Base-by-base conservation (phyloP, 2,888 invertebrate genomes). In the Diadegma fenestrale region DNA sequence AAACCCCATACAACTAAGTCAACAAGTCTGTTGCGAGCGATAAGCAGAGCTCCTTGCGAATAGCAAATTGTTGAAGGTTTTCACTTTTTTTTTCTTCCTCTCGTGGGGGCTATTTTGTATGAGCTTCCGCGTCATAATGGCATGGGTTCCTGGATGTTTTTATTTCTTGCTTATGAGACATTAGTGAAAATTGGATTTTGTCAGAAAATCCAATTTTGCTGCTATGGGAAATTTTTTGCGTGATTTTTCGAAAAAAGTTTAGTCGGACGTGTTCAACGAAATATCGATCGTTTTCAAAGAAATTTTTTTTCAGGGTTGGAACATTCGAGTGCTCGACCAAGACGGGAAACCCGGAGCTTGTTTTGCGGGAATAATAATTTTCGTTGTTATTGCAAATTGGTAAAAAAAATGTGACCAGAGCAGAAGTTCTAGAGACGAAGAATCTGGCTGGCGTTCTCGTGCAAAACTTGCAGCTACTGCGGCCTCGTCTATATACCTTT, bases 381-480 rank as follows among this genome's bases (percentile, higher is more conserved):
- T 63, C 58, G 48, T 58, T 78, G 37, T 22, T 54, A 64, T 17
- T 61, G 54, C 14, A 41, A 69, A 45, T 64, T 64, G 78, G 75
- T 69, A 30, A 85, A 82, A 61, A 37, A 84, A 78, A 78, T 54
- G 61, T 61, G 51, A 64, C 51, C 48, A 58, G 79, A 82, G 79
- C 82, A 82, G 69, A 82, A 78, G 63, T 84, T 73, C 26, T 41
- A 69, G 54, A 75, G 54, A 64, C 43, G 22, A 68, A 69, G 71
- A 76, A 71, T 54, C 64, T 80, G n/a, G 41, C 45, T 33, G 48
- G 78, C 66, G 54, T 80, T 45, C 68, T 78, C 79, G 37, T 66
- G 76, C 79, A 72, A 82, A 76, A 76, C 73, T 68, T 71, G 45
- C 45, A 75, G 54, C 33, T 54, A 37, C 54, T 45, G n/a, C n/a